Evolutionary conservation across 2,797 vertebrate species (phyloP), one percentile per base, ranked within the genome.

Genomic region (Limosa lapponica): DNA sequence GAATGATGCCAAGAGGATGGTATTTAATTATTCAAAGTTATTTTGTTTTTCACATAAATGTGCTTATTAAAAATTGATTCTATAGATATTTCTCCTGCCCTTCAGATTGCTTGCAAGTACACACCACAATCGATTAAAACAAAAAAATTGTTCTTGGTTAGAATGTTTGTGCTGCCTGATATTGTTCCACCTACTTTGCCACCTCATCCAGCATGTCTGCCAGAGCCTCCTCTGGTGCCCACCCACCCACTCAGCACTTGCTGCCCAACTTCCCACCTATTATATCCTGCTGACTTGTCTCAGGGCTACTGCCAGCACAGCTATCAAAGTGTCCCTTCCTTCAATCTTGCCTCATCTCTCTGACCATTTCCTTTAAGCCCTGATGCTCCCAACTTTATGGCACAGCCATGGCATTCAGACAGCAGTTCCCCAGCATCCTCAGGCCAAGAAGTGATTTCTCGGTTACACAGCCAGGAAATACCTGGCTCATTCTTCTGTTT

Each of bases 21-120:
- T 62, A 91, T 88, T 89, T 83, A 93, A 92, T 96, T 96, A 95
- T 91, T 91, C 54, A 95, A 49, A 86, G 83, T 61, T 59, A 71
- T 91, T 81, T 89, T 89, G 32, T n/a, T 96, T 96, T 75, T 66
- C 69, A 52, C n/a, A 78, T 59, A 79, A 88, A 72, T 86, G 18
- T 32, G 16, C 69, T 87, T 93, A 94, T 88, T 91, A 95, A 97
- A 94, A 93, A 91, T 93, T 70, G 43, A 93, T 95, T 54, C 49
- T 86, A 88, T 88, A 82, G 61, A 74, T 78, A 81, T 27, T 89
- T 90, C 58, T 86, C 82, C 59, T 93, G 36, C 61, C 70, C 62
- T 93, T 95, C 75, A 83, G 43, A 83, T 55, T 78, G 48, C 28
- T 87, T 90, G 48, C 41, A 90, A 87, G 32, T 51, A 28, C 43